Evolutionary conservation across 2,113 vertebrate genomes (phyloP).

Genomic region (Solea senegalensis): DNA sequence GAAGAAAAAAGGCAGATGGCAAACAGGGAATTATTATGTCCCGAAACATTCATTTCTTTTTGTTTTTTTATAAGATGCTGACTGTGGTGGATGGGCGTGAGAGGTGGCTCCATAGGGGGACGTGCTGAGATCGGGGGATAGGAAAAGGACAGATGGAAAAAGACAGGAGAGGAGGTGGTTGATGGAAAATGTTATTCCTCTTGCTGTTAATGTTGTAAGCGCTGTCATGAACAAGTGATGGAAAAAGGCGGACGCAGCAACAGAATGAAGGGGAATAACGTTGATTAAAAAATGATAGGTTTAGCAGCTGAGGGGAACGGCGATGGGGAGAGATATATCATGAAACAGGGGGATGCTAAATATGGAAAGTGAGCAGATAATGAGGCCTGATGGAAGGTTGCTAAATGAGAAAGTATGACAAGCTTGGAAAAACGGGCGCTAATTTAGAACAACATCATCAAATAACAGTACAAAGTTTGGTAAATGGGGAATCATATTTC

Average conservation of each 20-base stretch:
- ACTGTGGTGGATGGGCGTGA: conserved; percentile 41
- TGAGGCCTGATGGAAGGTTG: conserved; percentile 49
- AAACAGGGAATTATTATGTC: conserved; percentile 47
- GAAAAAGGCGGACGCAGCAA: conserved; percentile 6
- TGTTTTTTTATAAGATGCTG: conserved; percentile 50
- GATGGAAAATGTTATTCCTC: conserved; percentile 40
- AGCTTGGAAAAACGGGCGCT: conserved; percentile 35
- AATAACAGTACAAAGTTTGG: conserved; percentile 47
- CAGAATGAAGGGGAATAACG: neutral
- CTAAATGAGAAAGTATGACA: conserved; percentile 45
- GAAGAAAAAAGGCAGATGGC: conserved; percentile 40
- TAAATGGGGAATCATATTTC: conserved; percentile 56
- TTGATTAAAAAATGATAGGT: conserved; percentile 52
- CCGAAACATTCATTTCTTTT: conserved; percentile 45
- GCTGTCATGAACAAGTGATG: conserved; percentile 39
- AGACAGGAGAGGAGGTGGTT: conserved; percentile 5
- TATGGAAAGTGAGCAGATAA: conserved; percentile 39
- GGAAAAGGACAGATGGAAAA: conserved; percentile 18
- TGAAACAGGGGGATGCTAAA: conserved; percentile 34
- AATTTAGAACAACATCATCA: conserved; percentile 55
- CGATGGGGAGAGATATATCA: conserved; percentile 35
- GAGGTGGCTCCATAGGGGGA: conserved; percentile 14
- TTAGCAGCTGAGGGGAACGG: conserved; percentile 17
- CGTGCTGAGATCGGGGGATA: neutral
- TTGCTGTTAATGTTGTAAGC: conserved; percentile 28